A percentile compares a stretch with the other conserved stretches of the same genome.
Conservation (phyloP, 2,113 vertebrate genomes). For the Isurus oxyrinchus region DNA sequence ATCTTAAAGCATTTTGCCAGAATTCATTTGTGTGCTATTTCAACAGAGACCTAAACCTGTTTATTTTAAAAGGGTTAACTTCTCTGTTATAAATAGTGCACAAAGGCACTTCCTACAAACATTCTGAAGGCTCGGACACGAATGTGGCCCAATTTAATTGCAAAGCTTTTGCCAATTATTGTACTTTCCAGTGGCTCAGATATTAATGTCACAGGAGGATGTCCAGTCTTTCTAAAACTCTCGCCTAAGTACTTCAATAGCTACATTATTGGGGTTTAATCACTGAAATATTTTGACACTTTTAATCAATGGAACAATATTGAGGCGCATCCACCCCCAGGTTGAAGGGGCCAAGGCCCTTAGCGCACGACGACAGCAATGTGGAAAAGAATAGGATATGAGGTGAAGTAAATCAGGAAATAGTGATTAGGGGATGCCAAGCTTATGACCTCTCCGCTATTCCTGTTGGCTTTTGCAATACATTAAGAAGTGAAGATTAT, state of each 20-base stretch:
- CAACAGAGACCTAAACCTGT: background rate
- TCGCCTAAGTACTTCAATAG: background rate
- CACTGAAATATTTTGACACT: background rate
- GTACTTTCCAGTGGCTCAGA: background rate
- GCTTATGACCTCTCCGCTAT: conserved; percentile 13
- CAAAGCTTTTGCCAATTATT: background rate
- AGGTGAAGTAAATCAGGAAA: background rate
- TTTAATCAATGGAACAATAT: background rate
- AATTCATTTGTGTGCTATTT: background rate
- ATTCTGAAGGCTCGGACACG: background rate
- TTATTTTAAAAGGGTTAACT: background rate
- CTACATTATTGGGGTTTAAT: background rate
- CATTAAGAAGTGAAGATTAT: conserved; percentile 30
- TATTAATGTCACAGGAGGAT: background rate
- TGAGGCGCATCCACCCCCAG: background rate
- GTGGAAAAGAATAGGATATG: background rate
- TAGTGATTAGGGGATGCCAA: background rate
- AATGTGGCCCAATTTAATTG: background rate
- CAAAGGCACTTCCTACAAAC: background rate
- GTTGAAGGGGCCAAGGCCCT: background rate
- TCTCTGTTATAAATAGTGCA: background rate
- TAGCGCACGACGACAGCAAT: background rate
- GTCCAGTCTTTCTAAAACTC: background rate
- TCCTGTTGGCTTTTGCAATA: conserved; percentile 29
- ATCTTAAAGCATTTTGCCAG: background rate